These are phyloP conservation scores for Amiota communis DNA, from an alignment of 2,888 invertebrate genomes.

Conservation along the genomic window DNA sequence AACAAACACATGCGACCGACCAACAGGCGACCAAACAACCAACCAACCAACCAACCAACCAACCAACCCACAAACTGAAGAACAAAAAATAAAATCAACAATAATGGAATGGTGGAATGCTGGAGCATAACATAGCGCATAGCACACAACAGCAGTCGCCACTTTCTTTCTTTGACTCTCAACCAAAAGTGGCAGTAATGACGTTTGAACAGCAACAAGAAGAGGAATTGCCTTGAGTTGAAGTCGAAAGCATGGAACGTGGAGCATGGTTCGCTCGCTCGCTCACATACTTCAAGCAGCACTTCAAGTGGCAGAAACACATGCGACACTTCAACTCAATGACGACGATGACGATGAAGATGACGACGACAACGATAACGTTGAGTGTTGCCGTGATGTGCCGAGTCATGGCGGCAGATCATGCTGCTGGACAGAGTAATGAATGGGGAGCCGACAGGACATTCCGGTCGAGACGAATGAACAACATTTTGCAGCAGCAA, in stretches of 20 bases:
- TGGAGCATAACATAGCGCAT: not conserved
- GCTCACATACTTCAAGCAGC: conserved; percentile 1
- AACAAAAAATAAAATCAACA: not conserved
- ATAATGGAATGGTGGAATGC: too few species aligned
- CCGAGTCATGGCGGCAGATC: too few species aligned
- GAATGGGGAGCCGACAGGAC: not conserved
- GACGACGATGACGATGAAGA: conserved; percentile 10
- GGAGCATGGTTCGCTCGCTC: not conserved
- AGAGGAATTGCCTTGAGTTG: conserved; percentile 25
- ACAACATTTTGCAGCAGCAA: conserved; percentile 6
- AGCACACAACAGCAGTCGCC: conserved; percentile 2
- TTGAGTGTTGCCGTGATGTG: too few species aligned
- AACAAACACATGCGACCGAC: not conserved
- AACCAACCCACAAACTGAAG: not conserved
- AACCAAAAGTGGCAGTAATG: conserved; percentile 18
- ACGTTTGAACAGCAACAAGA: conserved; percentile 13
- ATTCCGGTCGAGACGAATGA: not conserved
- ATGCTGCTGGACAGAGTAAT: not conserved
- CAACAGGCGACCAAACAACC: too few species aligned
- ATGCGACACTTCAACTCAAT: conserved; percentile 52
- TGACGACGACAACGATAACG: conserved; percentile 1
- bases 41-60: not conserved
- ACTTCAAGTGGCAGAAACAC: conserved; percentile 55
- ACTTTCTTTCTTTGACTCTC: not conserved
- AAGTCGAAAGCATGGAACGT: conserved; percentile 1